Evolutionary conservation across 92 coral and sea anemone species (phyloP), one percentile per base, ranked within the genome.

Genomic region (Diadumene lineata): DNA sequence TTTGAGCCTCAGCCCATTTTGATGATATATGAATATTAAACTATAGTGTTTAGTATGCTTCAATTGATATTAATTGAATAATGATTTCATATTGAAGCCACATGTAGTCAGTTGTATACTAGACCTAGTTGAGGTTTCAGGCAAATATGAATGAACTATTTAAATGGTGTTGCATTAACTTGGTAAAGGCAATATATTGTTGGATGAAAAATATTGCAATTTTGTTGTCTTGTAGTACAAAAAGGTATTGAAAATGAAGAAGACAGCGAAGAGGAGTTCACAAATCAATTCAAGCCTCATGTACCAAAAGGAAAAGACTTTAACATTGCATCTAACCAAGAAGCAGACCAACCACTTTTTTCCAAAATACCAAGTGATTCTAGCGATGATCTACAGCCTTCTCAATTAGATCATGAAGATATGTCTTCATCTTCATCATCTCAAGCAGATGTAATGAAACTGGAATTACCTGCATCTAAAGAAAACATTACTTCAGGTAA

Each of bases 211-310:
- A 9, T 32, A 31, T 32, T 24, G 11, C 29, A 18, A n/a, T 63
- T 19, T 28, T n/a, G n/a, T 48, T 34, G 13, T 10, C n/a, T 50
- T 30, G 30, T 19, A 87, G 88, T 32, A 43, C 61, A 64, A 48
- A 75, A 60, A 43, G 87, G 85, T 29, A 90, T 79, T 34, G 57
- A 23, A 0, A 72, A 72, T 76, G 82, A 71, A 16, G 82, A 78
- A 19, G 92, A 90, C 80, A 91, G 97, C 44, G 97, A 91, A 46
- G 97, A 91, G 34, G 97, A 91, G 66, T 91, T 91, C 73, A 69
- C 97, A 11, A 85, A 70, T 64, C 75, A 80, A 25, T 79, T 80
- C 43, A 64, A 82, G 53, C 97, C 90, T 34, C 74, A 69, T 34
- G 64, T 11, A 23, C 62, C 30, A 23, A 34, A 30, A 33, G 2